Conservation (phyloP, 2,113 vertebrate genomes). For the Leucopternis melanops region DNA sequence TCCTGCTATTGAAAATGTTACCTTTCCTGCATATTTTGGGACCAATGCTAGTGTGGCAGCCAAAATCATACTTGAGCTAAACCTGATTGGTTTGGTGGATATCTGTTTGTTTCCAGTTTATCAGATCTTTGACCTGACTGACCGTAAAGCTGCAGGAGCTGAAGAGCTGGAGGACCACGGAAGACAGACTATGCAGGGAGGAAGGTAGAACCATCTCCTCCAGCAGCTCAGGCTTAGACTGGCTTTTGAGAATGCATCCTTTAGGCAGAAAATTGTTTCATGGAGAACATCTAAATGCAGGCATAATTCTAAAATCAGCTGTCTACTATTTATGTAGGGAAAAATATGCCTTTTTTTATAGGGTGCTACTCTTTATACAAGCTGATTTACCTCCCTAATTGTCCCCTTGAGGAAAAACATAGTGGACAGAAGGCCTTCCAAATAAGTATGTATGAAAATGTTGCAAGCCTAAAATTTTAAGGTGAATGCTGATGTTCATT, state of each 20-base stretch:
- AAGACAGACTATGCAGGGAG: neutral
- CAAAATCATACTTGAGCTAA: neutral
- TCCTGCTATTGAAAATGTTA: neutral
- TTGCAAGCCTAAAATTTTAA: neutral
- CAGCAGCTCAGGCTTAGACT: neutral
- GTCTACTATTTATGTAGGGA: neutral
- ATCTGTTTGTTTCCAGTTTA: neutral
- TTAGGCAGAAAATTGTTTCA: neutral
- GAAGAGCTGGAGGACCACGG: neutral
- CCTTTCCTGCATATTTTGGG: neutral
- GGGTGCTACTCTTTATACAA: neutral
- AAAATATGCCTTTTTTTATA: neutral
- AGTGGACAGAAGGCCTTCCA: neutral
- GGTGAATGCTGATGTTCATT: neutral
- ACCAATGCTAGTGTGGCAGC: neutral
- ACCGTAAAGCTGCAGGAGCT: neutral
- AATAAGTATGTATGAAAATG: neutral
- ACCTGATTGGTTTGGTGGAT: neutral
- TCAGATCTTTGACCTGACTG: neutral
- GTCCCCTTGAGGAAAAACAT: neutral
- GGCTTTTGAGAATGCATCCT: neutral
- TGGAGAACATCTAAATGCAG: neutral
- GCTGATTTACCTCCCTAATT: neutral
- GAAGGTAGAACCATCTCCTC: neutral
- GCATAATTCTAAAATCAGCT: neutral